Evolutionary conservation across 2,797 vertebrate species (phyloP).

Genomic region (Lates japonicus): DNA sequence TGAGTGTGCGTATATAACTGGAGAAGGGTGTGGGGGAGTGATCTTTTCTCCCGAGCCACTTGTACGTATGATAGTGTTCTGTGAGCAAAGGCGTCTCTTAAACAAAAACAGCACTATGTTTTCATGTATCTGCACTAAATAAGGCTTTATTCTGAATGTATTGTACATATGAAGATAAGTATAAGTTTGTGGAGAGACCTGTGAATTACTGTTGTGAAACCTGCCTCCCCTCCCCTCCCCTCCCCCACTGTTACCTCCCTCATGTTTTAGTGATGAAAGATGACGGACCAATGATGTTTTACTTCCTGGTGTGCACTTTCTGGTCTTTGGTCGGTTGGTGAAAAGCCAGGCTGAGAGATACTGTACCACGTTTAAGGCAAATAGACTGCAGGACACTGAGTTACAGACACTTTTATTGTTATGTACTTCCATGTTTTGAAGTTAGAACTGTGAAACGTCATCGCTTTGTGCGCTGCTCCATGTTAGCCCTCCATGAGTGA

Average conservation of each 20-base stretch:
- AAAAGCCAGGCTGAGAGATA: slow-evolving; percentile 26
- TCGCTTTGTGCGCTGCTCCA: slow-evolving; percentile 50
- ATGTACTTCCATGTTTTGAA: slow-evolving; percentile 55
- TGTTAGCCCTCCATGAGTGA: slow-evolving; percentile 41
- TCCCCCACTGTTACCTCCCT: slow-evolving; percentile 42
- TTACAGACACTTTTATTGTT: slow-evolving; percentile 47
- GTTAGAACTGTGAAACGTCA: slow-evolving; percentile 47
- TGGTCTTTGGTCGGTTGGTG: slow-evolving; percentile 23
- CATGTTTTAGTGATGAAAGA: slow-evolving; percentile 62
- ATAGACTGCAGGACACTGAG: slow-evolving; percentile 32
- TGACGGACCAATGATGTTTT: slow-evolving; percentile 48
- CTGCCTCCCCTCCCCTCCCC: slow-evolving; percentile 33
- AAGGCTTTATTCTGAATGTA: slow-evolving; percentile 86
- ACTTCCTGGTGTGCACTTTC: slow-evolving; percentile 66
- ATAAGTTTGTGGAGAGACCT: slow-evolving; percentile 62
- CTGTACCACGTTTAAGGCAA: slow-evolving; percentile 19
- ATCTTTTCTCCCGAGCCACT: slow-evolving; percentile 25
- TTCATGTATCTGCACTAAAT: slow-evolving; percentile 81
- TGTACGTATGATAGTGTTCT: slow-evolving; percentile 43
- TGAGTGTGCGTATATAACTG: slow-evolving; percentile 43
- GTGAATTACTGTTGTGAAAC: slow-evolving; percentile 63
- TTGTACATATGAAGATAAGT: slow-evolving; percentile 77
- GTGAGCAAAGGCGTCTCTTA: slow-evolving; percentile 46
- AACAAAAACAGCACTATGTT: slow-evolving; percentile 67
- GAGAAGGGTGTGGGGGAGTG: slow-evolving; percentile 17